Evolutionary conservation across 2,888 invertebrate species (phyloP).

Genomic region (Ashinkailepas kermadecensis): DNA sequence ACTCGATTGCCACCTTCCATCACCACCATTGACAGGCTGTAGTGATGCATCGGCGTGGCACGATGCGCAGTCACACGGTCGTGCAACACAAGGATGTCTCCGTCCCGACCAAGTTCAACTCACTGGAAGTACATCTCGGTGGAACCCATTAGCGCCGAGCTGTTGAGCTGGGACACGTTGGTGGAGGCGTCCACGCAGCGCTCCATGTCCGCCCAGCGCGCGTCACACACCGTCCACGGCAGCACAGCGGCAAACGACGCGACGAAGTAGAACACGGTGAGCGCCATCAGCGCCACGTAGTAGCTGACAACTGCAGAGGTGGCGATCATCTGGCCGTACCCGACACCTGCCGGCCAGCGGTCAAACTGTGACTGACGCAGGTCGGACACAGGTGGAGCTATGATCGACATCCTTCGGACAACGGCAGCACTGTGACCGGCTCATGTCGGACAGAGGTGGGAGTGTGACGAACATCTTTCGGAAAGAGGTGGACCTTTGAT

Average conservation of each 20-base stretch:
- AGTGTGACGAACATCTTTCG: too few species aligned
- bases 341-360: conserved; percentile 38
- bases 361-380: too few species aligned
- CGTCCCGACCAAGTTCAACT: not conserved
- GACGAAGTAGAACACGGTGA: conserved; percentile 62
- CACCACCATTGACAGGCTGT: too few species aligned
- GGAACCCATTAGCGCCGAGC: conserved; percentile 9
- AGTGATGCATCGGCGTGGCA: too few species aligned
- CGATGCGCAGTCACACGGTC: too few species aligned
- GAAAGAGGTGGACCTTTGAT: too few species aligned
- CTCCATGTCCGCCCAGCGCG: conserved; percentile 14
- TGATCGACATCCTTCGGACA: too few species aligned
- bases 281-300: conserved; percentile 64
- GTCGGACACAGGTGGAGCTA: too few species aligned
- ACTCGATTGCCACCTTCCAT: too few species aligned
- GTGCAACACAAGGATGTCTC: too few species aligned
- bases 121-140: conserved; percentile 25
- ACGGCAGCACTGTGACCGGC: too few species aligned
- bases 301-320: conserved; percentile 60
- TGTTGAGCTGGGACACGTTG: conserved; percentile 24
- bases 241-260: conserved; percentile 60
- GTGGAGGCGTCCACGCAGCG: conserved; percentile 26
- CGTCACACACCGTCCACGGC: conserved; percentile 60
- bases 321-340: conserved; percentile 46
- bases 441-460: too few species aligned